These are phyloP conservation scores for Typhlomys cinereus DNA, from an alignment of 2,113 vertebrate genomes.

Conservation along the genomic window DNA sequence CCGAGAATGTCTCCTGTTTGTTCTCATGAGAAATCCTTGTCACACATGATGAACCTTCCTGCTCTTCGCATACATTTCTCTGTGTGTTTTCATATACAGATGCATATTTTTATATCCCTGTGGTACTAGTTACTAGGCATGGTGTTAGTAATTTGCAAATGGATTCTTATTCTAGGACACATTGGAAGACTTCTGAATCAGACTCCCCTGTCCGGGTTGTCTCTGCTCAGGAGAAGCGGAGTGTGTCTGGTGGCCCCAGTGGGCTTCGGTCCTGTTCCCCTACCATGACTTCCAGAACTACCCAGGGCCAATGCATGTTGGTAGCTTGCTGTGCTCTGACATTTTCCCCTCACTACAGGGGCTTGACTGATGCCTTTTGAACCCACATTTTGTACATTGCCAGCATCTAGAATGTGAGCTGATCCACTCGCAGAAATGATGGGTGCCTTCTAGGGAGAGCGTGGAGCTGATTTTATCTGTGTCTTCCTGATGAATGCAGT, in stretches of 20 bases:
- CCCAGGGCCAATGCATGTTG: background rate
- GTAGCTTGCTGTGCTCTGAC: background rate
- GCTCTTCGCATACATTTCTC: background rate
- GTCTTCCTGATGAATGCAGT: background rate
- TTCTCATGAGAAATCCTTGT: background rate
- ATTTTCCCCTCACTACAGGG: background rate
- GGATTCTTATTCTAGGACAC: background rate
- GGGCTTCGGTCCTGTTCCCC: background rate
- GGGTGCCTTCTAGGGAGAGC: background rate
- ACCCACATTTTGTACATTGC: background rate
- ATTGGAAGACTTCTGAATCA: background rate
- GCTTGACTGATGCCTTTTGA: background rate
- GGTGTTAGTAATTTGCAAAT: background rate
- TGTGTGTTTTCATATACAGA: background rate
- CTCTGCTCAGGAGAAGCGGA: background rate
- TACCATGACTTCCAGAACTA: background rate
- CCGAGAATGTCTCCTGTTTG: background rate
- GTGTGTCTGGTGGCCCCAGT: too few relatives aligned
- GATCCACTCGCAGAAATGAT: background rate
- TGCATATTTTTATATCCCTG: background rate
- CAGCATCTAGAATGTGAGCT: background rate
- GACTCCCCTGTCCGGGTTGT: background rate
- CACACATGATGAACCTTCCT: background rate
- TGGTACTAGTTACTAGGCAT: background rate
- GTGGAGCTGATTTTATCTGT: background rate